Evolutionary conservation across 2,888 invertebrate genomes (phyloP).

Genomic region (Temnothorax ravouxi): DNA sequence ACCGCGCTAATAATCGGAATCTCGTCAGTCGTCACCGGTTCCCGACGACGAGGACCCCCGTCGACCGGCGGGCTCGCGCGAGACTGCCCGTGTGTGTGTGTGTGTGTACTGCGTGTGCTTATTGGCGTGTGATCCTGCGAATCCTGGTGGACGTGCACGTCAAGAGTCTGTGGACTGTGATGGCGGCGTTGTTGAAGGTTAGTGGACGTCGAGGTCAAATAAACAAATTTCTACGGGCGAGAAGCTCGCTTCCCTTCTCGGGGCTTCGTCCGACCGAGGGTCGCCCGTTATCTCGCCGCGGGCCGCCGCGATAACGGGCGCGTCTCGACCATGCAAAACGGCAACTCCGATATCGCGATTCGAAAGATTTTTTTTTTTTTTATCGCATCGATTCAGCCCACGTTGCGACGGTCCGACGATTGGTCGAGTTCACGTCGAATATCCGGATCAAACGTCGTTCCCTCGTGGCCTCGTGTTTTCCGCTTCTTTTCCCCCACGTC

Average conservation of each 20-base stretch:
- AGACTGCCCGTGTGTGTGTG: not conserved
- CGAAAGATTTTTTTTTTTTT: constrained; percentile 26
- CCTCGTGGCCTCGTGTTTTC: not conserved
- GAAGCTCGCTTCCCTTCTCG: not conserved
- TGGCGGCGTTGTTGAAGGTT: constrained; percentile 85
- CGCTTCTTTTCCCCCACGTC: not conserved
- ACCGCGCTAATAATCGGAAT: not conserved
- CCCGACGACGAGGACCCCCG: not conserved
- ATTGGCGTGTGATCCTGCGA: constrained; percentile 7
- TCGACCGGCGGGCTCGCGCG: not conserved
- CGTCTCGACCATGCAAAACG: not conserved
- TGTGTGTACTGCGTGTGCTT: not conserved
- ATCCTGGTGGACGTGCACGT: constrained; percentile 73
- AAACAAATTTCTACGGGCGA: constrained; percentile 58
- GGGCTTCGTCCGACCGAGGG: not conserved
- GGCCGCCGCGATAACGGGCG: not conserved
- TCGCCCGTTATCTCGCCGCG: not conserved
- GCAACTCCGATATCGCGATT: not conserved
- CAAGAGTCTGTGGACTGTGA: constrained; percentile 84
- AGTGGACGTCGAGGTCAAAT: constrained; percentile 78
- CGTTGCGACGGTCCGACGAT: not conserved
- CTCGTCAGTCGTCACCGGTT: not conserved
- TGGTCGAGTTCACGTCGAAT: not conserved
- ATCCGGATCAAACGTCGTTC: not conserved
- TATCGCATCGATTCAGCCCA: too few relatives aligned